Evolutionary conservation across 2,888 invertebrate genomes (phyloP), one percentile per base, ranked within the genome.

Genomic region (Saturnia japonica): DNA sequence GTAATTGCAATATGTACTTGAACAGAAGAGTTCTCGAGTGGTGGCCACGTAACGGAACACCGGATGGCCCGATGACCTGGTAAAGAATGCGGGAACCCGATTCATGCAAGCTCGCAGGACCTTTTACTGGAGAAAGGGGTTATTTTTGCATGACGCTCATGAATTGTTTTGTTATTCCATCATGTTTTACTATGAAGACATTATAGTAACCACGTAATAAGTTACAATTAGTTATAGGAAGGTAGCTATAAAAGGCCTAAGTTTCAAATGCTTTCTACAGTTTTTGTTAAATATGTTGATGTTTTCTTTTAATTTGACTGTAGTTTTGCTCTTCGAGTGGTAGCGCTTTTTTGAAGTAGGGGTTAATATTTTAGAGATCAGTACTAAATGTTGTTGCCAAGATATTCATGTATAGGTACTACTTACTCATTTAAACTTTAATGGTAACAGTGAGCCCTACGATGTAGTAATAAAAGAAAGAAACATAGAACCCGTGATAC

Each of bases 401-500:
- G 47, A 47, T 47, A 19, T 47, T 47, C 8, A 22, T 60, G 57
- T 60, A 19, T 19, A n/a, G n/a, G n/a, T n/a, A 19, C 19, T 8
- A 28, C 25, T 60, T 28, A 60, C 28, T n/a, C 40, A 64, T 40
- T 40, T 64, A 40, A 19, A 34, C 40, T 40, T 64, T 64, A 64
- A 64, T 64, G 19, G n/a, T 1, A 1, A 64, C 40, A 64, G 64
- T 64, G 40, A 64, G 64, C 40, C 16, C 9, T 16, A 16, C 16
- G 57, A 57, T 60, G 12, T 60, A 62, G 25, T 69, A 42, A 67
- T 69, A 66, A 69, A 69, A 25, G 67, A 11, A 40, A 57, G 51
- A 70, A 70, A 67, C 28, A 67, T 60, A 60, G 57, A 70, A 70
- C 54, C 82, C 79, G 81, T 84, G 84, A 85, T 85, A 78, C 76